Conservation (phyloP, 2,888 invertebrate genomes). For the Fragum fragum region DNA sequence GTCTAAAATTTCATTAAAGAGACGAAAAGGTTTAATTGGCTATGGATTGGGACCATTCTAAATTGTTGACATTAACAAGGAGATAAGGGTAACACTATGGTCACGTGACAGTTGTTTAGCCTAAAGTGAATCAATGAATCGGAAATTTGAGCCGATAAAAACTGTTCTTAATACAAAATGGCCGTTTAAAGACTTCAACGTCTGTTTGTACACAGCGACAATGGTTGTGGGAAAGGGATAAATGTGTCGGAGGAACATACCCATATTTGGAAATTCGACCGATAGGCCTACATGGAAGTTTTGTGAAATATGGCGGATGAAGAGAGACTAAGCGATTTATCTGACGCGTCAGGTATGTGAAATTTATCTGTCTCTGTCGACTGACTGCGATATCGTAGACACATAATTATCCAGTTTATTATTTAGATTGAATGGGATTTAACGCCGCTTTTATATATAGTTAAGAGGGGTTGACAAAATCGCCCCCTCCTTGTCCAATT, state of each 20-base stretch:
- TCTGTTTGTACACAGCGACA: not conserved
- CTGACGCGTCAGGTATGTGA: conserved; percentile 22
- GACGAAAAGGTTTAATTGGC: too few relatives aligned
- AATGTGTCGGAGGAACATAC: not conserved
- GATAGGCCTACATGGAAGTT: not conserved
- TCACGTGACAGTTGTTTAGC: conserved; percentile 25
- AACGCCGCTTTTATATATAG: too few relatives aligned
- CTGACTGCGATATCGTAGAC: too few relatives aligned
- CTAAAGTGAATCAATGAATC: conserved; percentile 23
- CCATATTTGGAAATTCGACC: not conserved
- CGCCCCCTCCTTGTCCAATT: too few relatives aligned
- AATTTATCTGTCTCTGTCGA: not conserved
- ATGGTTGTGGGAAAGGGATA: not conserved
- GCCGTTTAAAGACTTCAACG: not conserved
- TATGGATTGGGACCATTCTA: too few relatives aligned
- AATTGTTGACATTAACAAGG: too few relatives aligned
- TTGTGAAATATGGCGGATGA: conserved; percentile 39
- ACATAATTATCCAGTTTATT: too few relatives aligned
- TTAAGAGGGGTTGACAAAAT: too few relatives aligned
- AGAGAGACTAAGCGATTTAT: conserved; percentile 24
- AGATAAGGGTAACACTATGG: too few relatives aligned
- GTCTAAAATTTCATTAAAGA: too few relatives aligned
- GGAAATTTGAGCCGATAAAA: not conserved
- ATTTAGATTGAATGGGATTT: too few relatives aligned
- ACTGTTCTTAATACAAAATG: not conserved